Conservation (phyloP, 2,888 invertebrate genomes). For the Acanthosepion pharaonis region DNA sequence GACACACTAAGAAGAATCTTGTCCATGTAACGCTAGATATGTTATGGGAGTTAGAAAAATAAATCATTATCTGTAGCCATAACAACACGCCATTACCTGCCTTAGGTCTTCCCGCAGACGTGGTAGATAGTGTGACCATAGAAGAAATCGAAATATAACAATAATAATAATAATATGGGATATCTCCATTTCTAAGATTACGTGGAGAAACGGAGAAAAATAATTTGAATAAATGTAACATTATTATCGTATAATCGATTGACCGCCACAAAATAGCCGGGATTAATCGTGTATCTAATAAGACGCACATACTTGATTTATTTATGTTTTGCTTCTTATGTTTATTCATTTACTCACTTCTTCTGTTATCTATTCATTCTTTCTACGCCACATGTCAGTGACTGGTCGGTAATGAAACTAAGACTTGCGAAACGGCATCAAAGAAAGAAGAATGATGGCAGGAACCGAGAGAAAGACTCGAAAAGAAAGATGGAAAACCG, state of each 20-base stretch:
- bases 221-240: neutral
- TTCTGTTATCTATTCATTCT: neutral
- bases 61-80: too few relatives aligned
- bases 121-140: too few relatives aligned
- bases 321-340: neutral
- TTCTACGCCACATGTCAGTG: neutral
- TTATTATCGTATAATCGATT: neutral
- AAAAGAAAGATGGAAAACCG: neutral
- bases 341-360: neutral
- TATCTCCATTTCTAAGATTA: too few relatives aligned
- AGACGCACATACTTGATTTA: neutral
- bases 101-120: too few relatives aligned
- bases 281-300: neutral
- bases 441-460: neutral
- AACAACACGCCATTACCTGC: too few relatives aligned
- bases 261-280: neutral
- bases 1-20: too few relatives aligned
- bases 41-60: too few relatives aligned
- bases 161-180: too few relatives aligned
- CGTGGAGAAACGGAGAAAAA: too few relatives aligned
- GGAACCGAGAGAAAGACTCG: neutral
- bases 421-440: slow-evolving; percentile 4
- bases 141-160: too few relatives aligned
- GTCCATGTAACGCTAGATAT: too few relatives aligned
- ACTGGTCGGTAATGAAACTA: neutral